Evolutionary conservation across 2,797 vertebrate genomes (phyloP).

Genomic region (Amblyopsis hoosieri): DNA sequence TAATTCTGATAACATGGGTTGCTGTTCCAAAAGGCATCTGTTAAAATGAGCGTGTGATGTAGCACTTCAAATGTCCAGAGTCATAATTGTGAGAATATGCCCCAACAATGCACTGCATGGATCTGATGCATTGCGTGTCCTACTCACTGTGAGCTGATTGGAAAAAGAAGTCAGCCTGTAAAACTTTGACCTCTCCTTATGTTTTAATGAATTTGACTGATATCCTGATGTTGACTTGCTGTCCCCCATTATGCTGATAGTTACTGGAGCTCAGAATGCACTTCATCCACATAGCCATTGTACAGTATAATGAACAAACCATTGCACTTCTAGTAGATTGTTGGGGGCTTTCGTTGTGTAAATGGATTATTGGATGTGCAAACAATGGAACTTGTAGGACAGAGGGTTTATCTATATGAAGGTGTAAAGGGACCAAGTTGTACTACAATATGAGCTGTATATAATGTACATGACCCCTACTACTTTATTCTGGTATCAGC

Average conservation of each 20-base stretch:
- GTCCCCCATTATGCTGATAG: conserved; percentile 80
- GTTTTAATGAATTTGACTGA: conserved; percentile 38
- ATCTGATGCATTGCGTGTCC: conserved; percentile 84
- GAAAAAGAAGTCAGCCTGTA: conserved; percentile 75
- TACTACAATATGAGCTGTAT: conserved; percentile 74
- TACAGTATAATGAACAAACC: conserved; percentile 62
- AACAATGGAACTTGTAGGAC: conserved; percentile 49
- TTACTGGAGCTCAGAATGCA: conserved; percentile 86
- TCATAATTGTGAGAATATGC: conserved; percentile 72
- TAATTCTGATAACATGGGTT: conserved; percentile 81
- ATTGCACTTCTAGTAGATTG: conserved; percentile 80
- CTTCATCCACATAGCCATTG: conserved; percentile 79
- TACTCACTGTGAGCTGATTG: conserved; percentile 85
- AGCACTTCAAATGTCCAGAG: conserved; percentile 75
- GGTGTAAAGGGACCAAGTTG: conserved; percentile 72
- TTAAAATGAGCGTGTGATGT: conserved; percentile 79
- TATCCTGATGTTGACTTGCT: conserved; percentile 78
- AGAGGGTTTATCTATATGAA: conserved; percentile 54
- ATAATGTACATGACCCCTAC: conserved; percentile 80
- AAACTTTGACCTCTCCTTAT: conserved; percentile 52
- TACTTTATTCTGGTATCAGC: conserved; percentile 71
- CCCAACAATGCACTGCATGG: conserved; percentile 85
- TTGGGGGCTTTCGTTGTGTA: conserved; percentile 73
- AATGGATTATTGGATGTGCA: conserved; percentile 62
- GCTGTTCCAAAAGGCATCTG: conserved; percentile 73